Base-by-base conservation (phyloP, 2,113 vertebrate species). In the Cottus gobio region DNA sequence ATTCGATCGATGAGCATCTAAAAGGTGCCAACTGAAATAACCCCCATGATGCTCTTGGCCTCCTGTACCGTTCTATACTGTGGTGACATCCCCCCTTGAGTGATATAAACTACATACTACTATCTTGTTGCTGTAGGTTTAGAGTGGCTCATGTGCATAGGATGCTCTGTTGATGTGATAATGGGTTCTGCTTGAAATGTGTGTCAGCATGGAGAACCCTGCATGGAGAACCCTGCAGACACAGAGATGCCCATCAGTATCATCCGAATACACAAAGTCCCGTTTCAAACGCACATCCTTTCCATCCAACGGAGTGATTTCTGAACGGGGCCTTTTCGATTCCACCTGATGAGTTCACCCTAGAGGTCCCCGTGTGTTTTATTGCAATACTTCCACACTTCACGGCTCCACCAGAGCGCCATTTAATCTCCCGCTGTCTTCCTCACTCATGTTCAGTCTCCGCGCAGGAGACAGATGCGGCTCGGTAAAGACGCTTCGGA, bases 381-480 rank as follows among this genome's bases (percentile, higher is more conserved):
- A 52, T 64, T 73, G 39, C 26, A 75, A 20, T n/a, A 28, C 72
- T 66, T 68, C 42, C 31, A 20, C 64, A 16, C 42, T 10, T 63
- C 22, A 37, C 10, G 28, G 48, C 56, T 20, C 4, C 71, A 52
- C 28, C 9, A 2, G 46, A 61, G 52, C 60, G 58, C 54, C 28
- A 30, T 70, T 68, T 61, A 65, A 60, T 64, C 44, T 75, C 46
- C 37, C 54, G 64, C 61, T 62, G 30, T 71, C 75, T 74, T 37
- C 61, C 77, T 46, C 58, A 61, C 68, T 79, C 71, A 73, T 83
- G 84, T 85, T 88, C 79, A 85, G 84, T 87, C 73, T 72, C 56
- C 72, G 50, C 42, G 39, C 77, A 83, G 63, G 68, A 90, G 88
- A 92, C 80, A 92, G 85, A 92, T 85, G 77, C 54, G 85, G 60